Base-by-base conservation (phyloP, 2,888 invertebrate genomes). In the Augochlorella aurata region DNA sequence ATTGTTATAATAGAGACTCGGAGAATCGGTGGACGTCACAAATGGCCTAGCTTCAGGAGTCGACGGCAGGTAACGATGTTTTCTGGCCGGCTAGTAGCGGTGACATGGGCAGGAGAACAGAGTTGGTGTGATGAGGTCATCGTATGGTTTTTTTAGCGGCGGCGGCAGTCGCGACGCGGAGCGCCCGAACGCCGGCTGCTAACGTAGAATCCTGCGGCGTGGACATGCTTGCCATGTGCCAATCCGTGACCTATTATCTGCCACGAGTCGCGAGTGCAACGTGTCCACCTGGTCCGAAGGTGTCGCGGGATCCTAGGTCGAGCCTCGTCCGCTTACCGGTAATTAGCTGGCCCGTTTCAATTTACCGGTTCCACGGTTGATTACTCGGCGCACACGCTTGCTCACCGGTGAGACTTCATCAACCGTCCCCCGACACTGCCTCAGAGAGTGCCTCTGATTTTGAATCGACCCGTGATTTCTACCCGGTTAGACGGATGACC, bases 71-170 rank as follows among this genome's bases (percentile, higher is more conserved):
- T 72, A 58, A 61, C 83, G 73, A 92, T 91, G 91, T 93, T 93
- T 93, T 92, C 84, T 89, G 91, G 84, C 90, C 82, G 91, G 91
- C 85, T 92, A 92, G 92, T 92, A 93, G 21, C 77, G 85, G 88
- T 84, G 90, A 90, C 89, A 90, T 81, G 86, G 86, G 87, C 91
- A 89, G 88, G 90, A 91, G 91, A 90, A 89, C 87, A 90, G 86
- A 90, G 90, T 87, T 85, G 88, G 90, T 85, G 92, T 90, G 92
- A 92, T 93, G 93, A 93, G 92, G 92, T 93, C 93, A 93, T 92
- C 92, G 91, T 87, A 89, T 92, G 86, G 90, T 89, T 92, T 92
- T n/a, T 92, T 92, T 90, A 90, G 88, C 90, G 85, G 89, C 88
- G 89, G 85, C 92, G 90, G 91, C 92, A 92, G 92, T 92, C 91